These are phyloP conservation scores for Heloderma charlesbogerti DNA, from an alignment of 2,113 vertebrate genomes.

Conservation along the genomic window DNA sequence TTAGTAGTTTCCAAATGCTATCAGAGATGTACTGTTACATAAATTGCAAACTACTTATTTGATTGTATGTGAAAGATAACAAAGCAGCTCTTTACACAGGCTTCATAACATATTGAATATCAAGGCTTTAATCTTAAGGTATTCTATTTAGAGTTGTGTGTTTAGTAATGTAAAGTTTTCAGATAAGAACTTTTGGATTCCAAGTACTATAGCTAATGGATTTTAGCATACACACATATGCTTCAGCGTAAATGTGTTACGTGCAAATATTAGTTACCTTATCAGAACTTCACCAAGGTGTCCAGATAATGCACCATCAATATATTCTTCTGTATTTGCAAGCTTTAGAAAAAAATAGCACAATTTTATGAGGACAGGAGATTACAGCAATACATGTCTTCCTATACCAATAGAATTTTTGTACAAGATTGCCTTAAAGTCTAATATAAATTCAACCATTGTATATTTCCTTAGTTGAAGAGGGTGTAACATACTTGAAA, in stretches of 20 bases:
- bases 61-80: neutral
- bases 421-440: neutral
- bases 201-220: too few species aligned
- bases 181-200: neutral
- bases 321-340: constrained; percentile 99
- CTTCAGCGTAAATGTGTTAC: neutral
- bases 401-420: neutral
- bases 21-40: neutral
- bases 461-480: neutral
- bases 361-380: neutral
- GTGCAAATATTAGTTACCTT: constrained; percentile 80
- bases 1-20: neutral
- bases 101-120: fast-evolving
- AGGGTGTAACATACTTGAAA: neutral
- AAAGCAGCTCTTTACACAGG: fast-evolving
- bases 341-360: constrained; percentile 78
- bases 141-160: neutral
- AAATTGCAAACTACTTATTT: neutral
- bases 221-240: too few species aligned
- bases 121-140: neutral
- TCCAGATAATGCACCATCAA: constrained; percentile 95
- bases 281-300: constrained; percentile 97
- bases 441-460: neutral
- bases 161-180: fast-evolving
- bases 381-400: neutral